These are phyloP conservation scores for Ecdyonurus torrentis DNA, from an alignment of 2,888 invertebrate genomes.

Conservation along the genomic window DNA sequence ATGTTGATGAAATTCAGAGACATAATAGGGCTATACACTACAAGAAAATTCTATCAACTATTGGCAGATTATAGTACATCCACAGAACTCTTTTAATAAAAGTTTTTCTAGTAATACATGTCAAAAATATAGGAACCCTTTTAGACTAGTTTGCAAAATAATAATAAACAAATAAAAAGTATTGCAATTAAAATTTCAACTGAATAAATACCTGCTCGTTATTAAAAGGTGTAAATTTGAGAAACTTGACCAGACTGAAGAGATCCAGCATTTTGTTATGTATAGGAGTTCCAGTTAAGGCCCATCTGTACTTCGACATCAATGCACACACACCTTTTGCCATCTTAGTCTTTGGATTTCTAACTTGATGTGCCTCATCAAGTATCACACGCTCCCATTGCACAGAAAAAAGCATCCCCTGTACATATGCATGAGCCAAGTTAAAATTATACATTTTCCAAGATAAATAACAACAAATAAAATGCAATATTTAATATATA, in stretches of 20 bases:
- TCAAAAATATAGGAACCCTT: neutral
- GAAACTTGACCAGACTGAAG: slow-evolving; percentile 63
- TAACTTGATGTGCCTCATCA: slow-evolving; percentile 86
- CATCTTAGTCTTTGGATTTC: slow-evolving; percentile 68
- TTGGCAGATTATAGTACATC: no score
- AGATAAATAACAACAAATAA: no score
- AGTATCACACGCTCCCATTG: slow-evolving; percentile 75
- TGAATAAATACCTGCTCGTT: slow-evolving; percentile 42
- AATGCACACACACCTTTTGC: slow-evolving; percentile 53
- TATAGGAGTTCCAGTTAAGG: slow-evolving; percentile 85
- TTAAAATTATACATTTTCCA: no score
- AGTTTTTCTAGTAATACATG: no score
- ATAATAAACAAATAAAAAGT: neutral
- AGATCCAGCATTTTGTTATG: slow-evolving; percentile 83
- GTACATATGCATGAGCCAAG: no score
- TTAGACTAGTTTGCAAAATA: neutral
- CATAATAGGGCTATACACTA: no score
- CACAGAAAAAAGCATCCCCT: slow-evolving; percentile 29
- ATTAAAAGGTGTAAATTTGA: slow-evolving; percentile 76
- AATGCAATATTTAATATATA: no score
- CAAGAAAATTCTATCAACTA: no score
- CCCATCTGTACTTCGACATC: slow-evolving; percentile 51
- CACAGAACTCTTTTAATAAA: no score
- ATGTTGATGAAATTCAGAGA: no score
- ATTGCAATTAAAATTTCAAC: slow-evolving; percentile 3